Percentiles rank a stretch among this genome's conserved stretches.
Evolutionary conservation across 2,797 vertebrate species (phyloP).

Genomic region (Petrocephalus schoutedeni): DNA sequence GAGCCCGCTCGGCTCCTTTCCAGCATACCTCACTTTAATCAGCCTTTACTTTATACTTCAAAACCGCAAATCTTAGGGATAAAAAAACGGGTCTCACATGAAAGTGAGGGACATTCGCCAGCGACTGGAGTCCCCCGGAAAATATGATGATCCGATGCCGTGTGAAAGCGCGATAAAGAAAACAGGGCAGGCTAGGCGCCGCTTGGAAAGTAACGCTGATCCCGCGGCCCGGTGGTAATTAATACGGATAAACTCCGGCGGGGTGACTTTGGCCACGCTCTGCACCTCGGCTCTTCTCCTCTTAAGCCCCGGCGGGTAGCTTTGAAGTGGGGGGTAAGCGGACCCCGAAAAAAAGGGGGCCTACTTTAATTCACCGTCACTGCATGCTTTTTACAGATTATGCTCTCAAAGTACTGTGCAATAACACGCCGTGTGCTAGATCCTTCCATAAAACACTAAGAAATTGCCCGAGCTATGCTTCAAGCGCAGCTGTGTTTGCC

Average conservation of each 20-base stretch:
- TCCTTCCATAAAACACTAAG: constrained; percentile 19
- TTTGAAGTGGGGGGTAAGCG: constrained; percentile 70
- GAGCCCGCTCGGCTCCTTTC: not conserved
- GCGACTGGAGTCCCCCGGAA: not conserved
- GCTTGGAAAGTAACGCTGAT: constrained; percentile 50
- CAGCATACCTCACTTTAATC: constrained; percentile 9
- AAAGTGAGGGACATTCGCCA: not conserved
- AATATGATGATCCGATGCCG: not conserved
- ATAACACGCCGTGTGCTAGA: constrained; percentile 55
- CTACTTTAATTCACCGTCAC: constrained; percentile 66
- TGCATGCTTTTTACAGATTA: constrained; percentile 70
- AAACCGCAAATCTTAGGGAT: constrained; percentile 6
- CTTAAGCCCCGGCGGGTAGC: constrained; percentile 61
- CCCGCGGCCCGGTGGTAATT: constrained; percentile 56
- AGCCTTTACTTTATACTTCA: constrained; percentile 6
- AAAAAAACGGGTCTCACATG: constrained; percentile 9
- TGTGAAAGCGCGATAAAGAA: constrained; percentile 36
- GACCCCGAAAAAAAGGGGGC: constrained; percentile 42
- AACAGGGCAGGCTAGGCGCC: constrained; percentile 53
- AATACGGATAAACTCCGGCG: constrained; percentile 60
- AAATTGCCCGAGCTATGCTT: not conserved
- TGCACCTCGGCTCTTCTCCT: constrained; percentile 67
- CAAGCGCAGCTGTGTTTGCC: not conserved
- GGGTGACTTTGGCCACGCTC: constrained; percentile 57
- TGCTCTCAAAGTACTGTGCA: constrained; percentile 69